phyloP scores from a whole-genome alignment of 2,113 vertebrate species.

The Tautogolabrus adspersus region DNA sequence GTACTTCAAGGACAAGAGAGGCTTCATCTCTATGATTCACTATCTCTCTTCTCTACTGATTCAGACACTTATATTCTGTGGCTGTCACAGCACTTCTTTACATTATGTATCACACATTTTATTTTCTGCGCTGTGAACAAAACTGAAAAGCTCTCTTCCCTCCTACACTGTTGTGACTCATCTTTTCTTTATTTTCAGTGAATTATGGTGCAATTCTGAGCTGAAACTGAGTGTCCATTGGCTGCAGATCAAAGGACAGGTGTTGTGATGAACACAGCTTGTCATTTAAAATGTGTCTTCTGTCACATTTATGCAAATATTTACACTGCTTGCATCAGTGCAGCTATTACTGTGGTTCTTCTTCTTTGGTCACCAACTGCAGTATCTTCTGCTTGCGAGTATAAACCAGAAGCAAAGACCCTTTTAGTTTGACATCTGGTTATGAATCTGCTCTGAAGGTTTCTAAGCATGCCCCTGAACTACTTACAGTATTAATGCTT shows the following conservation, averaged over 20 bases:
- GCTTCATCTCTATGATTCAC: constrained; percentile 39
- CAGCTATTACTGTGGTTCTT: not conserved
- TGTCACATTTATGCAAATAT: constrained; percentile 23
- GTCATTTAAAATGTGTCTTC: not conserved
- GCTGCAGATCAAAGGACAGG: constrained; percentile 23
- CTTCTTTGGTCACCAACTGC: constrained; percentile 10
- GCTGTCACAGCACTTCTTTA: constrained; percentile 22
- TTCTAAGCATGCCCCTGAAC: constrained; percentile 22
- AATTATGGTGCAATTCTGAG: constrained; percentile 19
- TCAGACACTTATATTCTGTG: constrained; percentile 7
- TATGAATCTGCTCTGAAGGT: constrained; percentile 25
- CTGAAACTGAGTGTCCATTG: constrained; percentile 7
- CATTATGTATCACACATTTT: constrained; percentile 20
- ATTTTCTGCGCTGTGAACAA: constrained; percentile 22
- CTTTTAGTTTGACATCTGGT: no score
- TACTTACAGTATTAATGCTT: no score
- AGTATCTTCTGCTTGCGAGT: not conserved
- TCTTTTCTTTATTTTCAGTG: constrained; percentile 29
- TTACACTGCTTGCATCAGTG: constrained; percentile 14
- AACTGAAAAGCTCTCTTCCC: constrained; percentile 10
- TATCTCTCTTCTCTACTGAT: constrained; percentile 5
- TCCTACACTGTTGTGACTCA: constrained; percentile 40
- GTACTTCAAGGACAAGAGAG: constrained; percentile 37
- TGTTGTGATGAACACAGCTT: constrained; percentile 22
- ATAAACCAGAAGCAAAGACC: constrained; percentile 32